A percentile compares a stretch with the other conserved stretches of the same genome.
phyloP scores from a whole-genome alignment of 2,113 vertebrate genomes.

The Amblyopsis rosae region DNA sequence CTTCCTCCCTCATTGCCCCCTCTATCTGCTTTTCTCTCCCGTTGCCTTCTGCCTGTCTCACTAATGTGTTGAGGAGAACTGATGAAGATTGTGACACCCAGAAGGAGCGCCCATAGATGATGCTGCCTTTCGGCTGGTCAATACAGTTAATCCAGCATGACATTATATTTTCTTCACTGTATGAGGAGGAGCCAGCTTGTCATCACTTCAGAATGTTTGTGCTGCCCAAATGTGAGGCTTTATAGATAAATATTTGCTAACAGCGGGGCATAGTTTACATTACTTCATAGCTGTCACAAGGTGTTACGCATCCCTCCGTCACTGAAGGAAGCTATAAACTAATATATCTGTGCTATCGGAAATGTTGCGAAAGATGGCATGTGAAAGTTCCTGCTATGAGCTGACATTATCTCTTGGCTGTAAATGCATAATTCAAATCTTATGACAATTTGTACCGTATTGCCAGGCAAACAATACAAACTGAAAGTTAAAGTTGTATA shows the following conservation, averaged over 20 bases:
- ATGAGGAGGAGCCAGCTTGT: constrained; percentile 59
- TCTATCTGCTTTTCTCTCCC: neutral
- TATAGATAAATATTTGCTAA: constrained; percentile 72
- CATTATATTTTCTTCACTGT: constrained; percentile 75
- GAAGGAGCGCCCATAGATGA: constrained; percentile 51
- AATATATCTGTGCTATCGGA: constrained; percentile 45
- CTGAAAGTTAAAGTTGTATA: neutral
- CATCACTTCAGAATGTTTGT: constrained; percentile 69
- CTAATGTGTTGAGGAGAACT: constrained; percentile 45
- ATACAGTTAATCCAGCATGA: constrained; percentile 77
- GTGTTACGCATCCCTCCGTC: constrained; percentile 59
- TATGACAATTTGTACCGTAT: neutral
- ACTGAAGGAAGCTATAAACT: constrained; percentile 41
- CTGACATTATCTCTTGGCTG: constrained; percentile 16
- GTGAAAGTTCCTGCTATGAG: constrained; percentile 15
- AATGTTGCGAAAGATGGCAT: constrained; percentile 21
- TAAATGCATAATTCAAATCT: neutral
- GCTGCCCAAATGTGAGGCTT: constrained; percentile 66
- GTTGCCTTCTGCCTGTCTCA: constrained; percentile 9
- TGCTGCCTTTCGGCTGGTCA: constrained; percentile 67
- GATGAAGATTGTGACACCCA: constrained; percentile 59
- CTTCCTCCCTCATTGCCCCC: neutral
- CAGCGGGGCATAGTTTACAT: constrained; percentile 61
- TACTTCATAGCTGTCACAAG: constrained; percentile 73
- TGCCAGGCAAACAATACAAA: neutral